Conservation (phyloP, 1,140 invertebrate genomes). For the Bombus waltoni region DNA sequence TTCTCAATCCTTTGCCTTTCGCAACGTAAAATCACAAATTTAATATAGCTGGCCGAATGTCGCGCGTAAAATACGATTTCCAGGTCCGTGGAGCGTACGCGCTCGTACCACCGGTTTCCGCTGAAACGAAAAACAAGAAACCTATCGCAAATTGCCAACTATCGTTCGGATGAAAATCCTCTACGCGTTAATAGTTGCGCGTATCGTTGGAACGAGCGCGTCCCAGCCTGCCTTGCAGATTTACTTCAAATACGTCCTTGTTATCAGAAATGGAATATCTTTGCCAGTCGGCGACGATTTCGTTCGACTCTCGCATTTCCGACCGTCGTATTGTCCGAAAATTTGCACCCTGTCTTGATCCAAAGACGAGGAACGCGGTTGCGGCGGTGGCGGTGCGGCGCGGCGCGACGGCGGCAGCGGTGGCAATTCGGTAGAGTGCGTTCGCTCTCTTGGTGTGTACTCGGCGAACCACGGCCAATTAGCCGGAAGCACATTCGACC, state of each 20-base stretch:
- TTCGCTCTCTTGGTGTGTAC: conserved; percentile 37
- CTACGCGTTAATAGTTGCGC: neutral
- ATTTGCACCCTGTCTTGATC: conserved; percentile 39
- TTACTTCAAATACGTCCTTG: no score
- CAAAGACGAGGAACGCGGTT: neutral
- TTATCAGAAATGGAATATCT: neutral
- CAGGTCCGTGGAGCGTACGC: neutral
- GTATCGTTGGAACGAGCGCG: neutral
- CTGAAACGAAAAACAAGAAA: neutral
- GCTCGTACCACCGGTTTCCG: neutral
- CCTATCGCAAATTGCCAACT: neutral
- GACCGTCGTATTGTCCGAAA: neutral
- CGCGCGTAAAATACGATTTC: conserved; percentile 4
- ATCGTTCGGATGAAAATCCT: neutral
- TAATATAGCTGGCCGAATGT: neutral
- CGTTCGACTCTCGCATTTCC: neutral
- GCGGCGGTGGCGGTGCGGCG: neutral
- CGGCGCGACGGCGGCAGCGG: neutral
- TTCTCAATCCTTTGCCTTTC: neutral
- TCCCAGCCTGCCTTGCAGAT: no score
- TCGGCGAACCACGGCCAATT: conserved; percentile 51
- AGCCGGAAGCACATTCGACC: conserved; percentile 61
- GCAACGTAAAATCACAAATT: conserved; percentile 21
- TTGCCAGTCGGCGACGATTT: neutral
- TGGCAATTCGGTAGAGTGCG: neutral